Percentiles rank a stretch among this genome's conserved stretches.
Evolutionary conservation across 2,113 vertebrate species (phyloP).

Genomic region (Alligator mississippiensis): DNA sequence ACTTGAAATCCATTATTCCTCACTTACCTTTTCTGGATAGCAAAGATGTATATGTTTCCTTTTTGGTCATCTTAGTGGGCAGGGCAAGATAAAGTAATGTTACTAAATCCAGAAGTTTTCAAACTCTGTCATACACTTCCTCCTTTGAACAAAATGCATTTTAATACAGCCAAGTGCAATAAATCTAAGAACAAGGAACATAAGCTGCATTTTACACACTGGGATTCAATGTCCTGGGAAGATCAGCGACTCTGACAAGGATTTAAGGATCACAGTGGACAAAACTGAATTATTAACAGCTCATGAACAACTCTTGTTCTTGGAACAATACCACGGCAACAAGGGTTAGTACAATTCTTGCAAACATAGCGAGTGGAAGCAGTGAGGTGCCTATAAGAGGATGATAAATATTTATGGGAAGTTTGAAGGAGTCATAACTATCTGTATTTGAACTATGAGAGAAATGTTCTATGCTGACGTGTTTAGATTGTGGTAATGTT

Average conservation of each 20-base stretch:
- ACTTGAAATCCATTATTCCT: not conserved
- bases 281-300: not conserved
- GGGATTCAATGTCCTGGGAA: not conserved
- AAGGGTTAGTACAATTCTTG: not conserved
- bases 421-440: conserved; percentile 1
- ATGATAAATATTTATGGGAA: not conserved
- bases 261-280: fast-evolving
- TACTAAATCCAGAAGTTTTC: not conserved
- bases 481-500: no score
- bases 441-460: no score
- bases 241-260: not conserved
- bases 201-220: not conserved
- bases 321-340: not conserved
- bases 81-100: not conserved
- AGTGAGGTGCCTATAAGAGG: not conserved
- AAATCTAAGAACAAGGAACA: not conserved
- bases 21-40: not conserved
- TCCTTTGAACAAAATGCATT: not conserved
- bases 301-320: fast-evolving
- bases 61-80: not conserved
- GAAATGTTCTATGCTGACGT: no score
- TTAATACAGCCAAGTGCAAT: not conserved
- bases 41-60: fast-evolving
- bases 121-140: not conserved
- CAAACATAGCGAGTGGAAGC: not conserved